Conservation (phyloP, 2,113 vertebrate genomes). For the Helogale parvula region DNA sequence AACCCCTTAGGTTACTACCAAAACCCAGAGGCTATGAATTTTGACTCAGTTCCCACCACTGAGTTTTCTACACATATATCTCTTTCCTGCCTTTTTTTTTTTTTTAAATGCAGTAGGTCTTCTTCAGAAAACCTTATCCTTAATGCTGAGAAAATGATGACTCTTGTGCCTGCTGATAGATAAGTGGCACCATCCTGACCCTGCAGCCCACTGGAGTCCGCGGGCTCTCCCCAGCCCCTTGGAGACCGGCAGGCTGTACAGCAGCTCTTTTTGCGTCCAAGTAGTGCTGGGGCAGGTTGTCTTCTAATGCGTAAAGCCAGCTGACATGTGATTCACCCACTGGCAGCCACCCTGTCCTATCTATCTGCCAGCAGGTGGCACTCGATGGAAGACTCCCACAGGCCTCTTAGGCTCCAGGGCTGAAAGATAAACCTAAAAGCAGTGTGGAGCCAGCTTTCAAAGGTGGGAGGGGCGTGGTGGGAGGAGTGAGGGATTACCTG, state of each 20-base stretch:
- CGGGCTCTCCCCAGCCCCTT: not conserved
- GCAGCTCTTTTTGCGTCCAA: conserved; percentile 58
- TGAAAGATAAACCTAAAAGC: conserved; percentile 54
- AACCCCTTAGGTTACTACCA: not conserved
- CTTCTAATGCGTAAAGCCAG: not conserved
- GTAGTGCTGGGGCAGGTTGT: conserved; percentile 75
- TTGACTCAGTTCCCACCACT: not conserved
- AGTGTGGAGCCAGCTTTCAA: conserved; percentile 44
- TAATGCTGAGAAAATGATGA: conserved; percentile 4
- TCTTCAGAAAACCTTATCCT: conserved; percentile 25
- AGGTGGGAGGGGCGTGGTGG: not conserved
- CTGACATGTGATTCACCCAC: not conserved
- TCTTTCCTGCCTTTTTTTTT: not conserved
- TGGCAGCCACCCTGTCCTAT: conserved; percentile 50
- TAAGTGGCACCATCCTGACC: not conserved
- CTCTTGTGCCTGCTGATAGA: not conserved
- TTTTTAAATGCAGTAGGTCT: not conserved
- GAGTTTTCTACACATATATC: not conserved
- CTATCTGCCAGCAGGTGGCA: conserved; percentile 79
- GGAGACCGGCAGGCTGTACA: conserved; percentile 48
- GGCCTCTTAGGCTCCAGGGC: conserved; percentile 13
- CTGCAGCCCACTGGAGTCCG: not conserved
- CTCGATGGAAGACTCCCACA: conserved; percentile 62
- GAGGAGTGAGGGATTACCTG: conserved; percentile 35
- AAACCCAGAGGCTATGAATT: not conserved